Base-by-base conservation (phyloP, 1,140 invertebrate genomes). In the Lordiphosa stackelbergi region DNA sequence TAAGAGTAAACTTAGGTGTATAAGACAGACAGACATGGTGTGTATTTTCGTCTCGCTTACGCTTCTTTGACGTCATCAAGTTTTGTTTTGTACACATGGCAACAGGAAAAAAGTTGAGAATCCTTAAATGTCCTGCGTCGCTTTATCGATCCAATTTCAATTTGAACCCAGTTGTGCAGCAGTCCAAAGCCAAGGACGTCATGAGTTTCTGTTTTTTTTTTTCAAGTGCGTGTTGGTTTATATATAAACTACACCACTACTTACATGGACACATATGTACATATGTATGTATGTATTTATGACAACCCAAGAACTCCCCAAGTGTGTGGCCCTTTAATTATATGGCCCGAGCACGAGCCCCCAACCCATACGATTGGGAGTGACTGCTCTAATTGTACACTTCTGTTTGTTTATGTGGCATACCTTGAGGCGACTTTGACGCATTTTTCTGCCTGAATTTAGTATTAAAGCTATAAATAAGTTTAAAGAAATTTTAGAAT, bases 141-240 rank as follows among this genome's bases (percentile, higher is more conserved):
- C 59, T 71, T 53, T 72, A 81, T 81, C 77, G 77, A 81, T 81
- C 72, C 62, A 40, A 19, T 58, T 69, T 73, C 62, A 40, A 19
- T 58, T 69, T 73, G 69, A 73, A 69, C 65, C 54, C 41, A 68
- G 22, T 53, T 45, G 40, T 40, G 54, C 64, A 37, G 37, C 24
- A 62, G 73, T 70, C 54, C 69, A 78, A 60, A 69, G 68, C 63
- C 75, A 81, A 81, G 75, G 75, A 81, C 75, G 75, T 81, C 75
- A 81, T 74, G 49, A 71, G 46, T 63, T 69, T 81, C 31, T n/a
- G 11, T 45, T 43, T 28, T 45, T 45, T 45, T 11, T 7, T 11
- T 12, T 28, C 74, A 71, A 81, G 71, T 81, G 75, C 75, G 75
- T 81, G 66, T 48, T 37, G 42, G 40, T 31, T 38, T 16, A 22